These are phyloP conservation scores for Molossus alvarezi DNA, from an alignment of 2,797 vertebrate genomes.

Conservation along the genomic window DNA sequence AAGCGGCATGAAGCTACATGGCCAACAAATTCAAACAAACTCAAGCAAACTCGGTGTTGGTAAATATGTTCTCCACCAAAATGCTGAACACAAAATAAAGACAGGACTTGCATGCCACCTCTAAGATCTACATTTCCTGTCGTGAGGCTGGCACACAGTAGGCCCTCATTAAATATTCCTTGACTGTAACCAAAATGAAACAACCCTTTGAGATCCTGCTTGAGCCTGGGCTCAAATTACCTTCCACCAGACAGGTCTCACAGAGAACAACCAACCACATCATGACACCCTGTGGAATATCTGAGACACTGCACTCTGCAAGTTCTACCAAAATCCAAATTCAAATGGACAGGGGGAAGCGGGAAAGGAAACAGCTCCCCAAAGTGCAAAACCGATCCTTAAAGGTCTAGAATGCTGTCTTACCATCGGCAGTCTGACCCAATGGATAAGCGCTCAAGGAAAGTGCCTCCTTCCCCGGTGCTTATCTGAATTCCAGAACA, in stretches of 20 bases:
- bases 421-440: conserved; percentile 84
- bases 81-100: conserved; percentile 6
- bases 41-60: neutral
- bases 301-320: conserved; percentile 87
- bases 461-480: conserved; percentile 84
- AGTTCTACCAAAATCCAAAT: conserved; percentile 70
- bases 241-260: conserved; percentile 49
- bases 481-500: conserved; percentile 89
- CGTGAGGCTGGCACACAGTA: neutral
- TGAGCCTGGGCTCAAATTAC: conserved; percentile 81
- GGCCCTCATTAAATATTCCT: neutral
- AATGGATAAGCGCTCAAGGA: conserved; percentile 83
- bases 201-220: conserved; percentile 85
- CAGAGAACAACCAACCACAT: conserved; percentile 86
- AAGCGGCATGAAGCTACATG: neutral
- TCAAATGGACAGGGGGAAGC: conserved; percentile 75
- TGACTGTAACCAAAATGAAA: conserved; percentile 65
- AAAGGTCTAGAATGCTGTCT: conserved; percentile 79
- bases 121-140: conserved; percentile 18
- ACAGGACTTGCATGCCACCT: neutral
- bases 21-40: conserved; percentile 42
- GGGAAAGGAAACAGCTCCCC: conserved; percentile 69
- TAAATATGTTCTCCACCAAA: conserved; percentile 7
- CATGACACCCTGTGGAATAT: conserved; percentile 91
- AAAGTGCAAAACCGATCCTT: conserved; percentile 73